Evolutionary conservation across 2,113 vertebrate species (phyloP).

Genomic region (Taxidea taxus): DNA sequence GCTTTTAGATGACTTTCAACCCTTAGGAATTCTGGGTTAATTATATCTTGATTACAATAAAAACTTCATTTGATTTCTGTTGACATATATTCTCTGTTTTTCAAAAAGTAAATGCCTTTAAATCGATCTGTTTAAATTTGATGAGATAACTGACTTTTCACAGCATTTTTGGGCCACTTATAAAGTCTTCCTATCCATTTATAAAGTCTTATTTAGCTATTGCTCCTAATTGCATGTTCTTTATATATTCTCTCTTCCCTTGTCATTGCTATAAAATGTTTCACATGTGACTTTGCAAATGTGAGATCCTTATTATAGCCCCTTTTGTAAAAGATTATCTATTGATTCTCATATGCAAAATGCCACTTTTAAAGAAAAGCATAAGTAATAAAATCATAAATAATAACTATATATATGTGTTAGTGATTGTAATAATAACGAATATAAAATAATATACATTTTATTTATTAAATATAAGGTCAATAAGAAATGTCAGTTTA

Average conservation of each 20-base stretch:
- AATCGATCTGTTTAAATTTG: not conserved
- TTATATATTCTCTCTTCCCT: conserved; percentile 78
- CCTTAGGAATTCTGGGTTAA: not conserved
- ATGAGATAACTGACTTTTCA: not conserved
- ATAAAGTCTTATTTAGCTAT: conserved; percentile 76
- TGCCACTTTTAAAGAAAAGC: conserved; percentile 75
- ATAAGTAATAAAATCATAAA: not conserved
- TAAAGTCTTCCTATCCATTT: no score
- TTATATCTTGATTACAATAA: not conserved
- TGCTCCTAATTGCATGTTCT: conserved; percentile 47
- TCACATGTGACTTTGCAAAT: conserved; percentile 85
- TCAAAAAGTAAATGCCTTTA: not conserved
- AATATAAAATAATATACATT: not conserved
- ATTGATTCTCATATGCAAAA: conserved; percentile 83
- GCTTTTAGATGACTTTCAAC: not conserved
- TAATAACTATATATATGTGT: not conserved
- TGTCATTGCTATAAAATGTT: conserved; percentile 86
- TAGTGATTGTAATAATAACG: not conserved
- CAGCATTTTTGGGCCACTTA: no score
- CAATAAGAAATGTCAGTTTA: conserved; percentile 72
- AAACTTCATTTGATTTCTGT: not conserved
- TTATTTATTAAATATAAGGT: not conserved
- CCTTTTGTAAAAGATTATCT: conserved; percentile 81
- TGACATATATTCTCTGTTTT: not conserved
- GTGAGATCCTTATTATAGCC: conserved; percentile 79